Evolutionary conservation across 2,888 invertebrate species (phyloP).

Genomic region (Tuberolachnus salignus): DNA sequence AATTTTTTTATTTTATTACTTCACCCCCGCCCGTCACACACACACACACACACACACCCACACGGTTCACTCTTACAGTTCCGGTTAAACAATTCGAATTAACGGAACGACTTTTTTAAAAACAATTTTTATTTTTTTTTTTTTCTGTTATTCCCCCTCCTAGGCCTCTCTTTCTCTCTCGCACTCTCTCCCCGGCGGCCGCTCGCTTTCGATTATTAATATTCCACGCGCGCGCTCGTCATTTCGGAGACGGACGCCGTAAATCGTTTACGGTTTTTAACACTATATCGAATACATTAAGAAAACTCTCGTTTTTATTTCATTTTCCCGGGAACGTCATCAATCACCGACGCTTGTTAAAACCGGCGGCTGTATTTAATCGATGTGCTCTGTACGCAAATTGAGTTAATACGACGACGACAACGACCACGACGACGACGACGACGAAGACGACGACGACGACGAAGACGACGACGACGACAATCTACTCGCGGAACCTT

Average conservation of each 20-base stretch:
- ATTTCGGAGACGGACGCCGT: not conserved
- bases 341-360: constrained; percentile 28
- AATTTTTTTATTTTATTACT: not conserved
- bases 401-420: constrained; percentile 6
- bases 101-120: constrained; percentile 13
- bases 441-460: not conserved
- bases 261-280: constrained; percentile 30
- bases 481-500: constrained; percentile 2
- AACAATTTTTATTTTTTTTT: constrained; percentile 2
- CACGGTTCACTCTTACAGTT: not conserved
- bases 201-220: constrained; percentile 32
- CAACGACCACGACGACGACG: too few species aligned
- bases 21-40: too few species aligned
- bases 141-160: too few species aligned
- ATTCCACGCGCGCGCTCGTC: not conserved
- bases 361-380: constrained; percentile 12
- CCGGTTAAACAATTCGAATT: constrained; percentile 39
- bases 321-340: constrained; percentile 3
- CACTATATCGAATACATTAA: constrained; percentile 8
- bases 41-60: too few species aligned
- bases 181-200: not conserved
- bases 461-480: not conserved
- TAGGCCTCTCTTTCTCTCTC: too few species aligned
- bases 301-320: not conserved
- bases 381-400: constrained; percentile 22